A percentile compares a stretch with the other conserved stretches of the same genome.
phyloP scores from a whole-genome alignment of 2,113 vertebrate genomes.

The Pampusana beccarii region DNA sequence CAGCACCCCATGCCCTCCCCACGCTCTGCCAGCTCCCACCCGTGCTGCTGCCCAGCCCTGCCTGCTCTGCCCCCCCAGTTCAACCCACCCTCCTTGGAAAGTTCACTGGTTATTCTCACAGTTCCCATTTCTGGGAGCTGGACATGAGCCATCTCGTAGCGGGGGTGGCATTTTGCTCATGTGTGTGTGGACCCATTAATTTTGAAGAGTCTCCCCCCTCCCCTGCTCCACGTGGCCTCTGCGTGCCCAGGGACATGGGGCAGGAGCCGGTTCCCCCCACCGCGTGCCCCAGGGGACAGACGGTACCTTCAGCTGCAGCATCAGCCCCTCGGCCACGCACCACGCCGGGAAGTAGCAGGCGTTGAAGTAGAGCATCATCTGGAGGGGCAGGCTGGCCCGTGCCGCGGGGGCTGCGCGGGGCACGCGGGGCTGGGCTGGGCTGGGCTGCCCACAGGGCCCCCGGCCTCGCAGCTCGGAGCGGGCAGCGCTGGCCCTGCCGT shows the following conservation, averaged over 20 bases:
- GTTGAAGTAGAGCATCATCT: conserved; percentile 89
- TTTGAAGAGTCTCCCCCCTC: neutral
- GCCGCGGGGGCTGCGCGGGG: conserved; percentile 61
- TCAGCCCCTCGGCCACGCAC: conserved; percentile 81
- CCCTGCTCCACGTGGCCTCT: neutral
- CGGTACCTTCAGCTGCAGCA: conserved; percentile 84
- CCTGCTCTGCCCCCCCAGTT: neutral
- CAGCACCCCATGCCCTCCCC: neutral
- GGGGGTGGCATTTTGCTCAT: neutral
- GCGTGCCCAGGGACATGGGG: neutral
- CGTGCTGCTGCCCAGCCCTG: neutral
- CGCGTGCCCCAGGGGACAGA: accelerated
- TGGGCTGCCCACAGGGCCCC: neutral
- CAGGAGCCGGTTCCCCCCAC: neutral
- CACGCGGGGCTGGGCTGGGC: neutral
- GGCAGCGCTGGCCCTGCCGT: accelerated
- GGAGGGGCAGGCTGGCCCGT: conserved; percentile 83
- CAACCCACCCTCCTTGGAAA: neutral
- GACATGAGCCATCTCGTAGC: neutral
- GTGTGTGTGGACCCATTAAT: neutral
- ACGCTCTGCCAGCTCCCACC: neutral
- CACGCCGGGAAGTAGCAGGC: conserved; percentile 82
- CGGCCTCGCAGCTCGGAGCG: neutral
- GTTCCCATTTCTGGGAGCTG: neutral
- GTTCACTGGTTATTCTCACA: neutral